phyloP scores from a whole-genome alignment of 2,888 invertebrate genomes.

The Steinernema carpocapsae region DNA sequence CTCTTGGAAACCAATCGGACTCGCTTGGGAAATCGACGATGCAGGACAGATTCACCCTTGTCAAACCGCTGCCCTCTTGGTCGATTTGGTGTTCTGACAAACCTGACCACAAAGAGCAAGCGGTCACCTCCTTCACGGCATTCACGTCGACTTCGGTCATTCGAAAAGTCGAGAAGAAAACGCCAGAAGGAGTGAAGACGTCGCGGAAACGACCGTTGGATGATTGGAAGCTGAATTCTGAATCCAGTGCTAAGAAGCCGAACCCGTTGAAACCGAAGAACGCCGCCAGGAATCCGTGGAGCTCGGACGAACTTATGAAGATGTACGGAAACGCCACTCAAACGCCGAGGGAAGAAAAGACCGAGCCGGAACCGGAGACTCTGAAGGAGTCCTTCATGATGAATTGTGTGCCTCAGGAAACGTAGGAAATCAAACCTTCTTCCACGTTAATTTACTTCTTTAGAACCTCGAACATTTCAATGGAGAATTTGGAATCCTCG shows the following conservation, averaged over 20 bases:
- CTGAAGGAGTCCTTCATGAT: background rate
- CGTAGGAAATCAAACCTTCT: background rate
- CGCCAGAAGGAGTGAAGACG: background rate
- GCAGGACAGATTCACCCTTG: conserved; percentile 4
- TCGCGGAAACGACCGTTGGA: background rate
- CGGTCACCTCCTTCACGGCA: background rate
- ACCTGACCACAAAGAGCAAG: background rate
- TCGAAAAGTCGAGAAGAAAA: conserved; percentile 5
- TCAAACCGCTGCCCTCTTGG: conserved; percentile 6
- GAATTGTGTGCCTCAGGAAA: background rate
- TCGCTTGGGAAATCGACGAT: background rate
- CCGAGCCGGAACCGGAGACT: background rate
- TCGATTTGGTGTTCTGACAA: conserved; percentile 21
- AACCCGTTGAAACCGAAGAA: background rate
- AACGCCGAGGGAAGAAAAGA: background rate
- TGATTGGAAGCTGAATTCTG: background rate
- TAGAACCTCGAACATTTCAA: background rate
- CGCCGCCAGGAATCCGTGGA: background rate
- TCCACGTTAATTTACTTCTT: background rate
- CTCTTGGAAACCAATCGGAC: conserved; percentile 51
- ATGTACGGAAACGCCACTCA: background rate
- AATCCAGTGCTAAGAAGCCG: background rate
- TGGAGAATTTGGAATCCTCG: background rate
- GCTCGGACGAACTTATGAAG: conserved; percentile 14
- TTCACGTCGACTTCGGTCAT: conserved; percentile 12